Evolutionary conservation across 2,113 vertebrate species (phyloP).

Genomic region (Percina caprodes): DNA sequence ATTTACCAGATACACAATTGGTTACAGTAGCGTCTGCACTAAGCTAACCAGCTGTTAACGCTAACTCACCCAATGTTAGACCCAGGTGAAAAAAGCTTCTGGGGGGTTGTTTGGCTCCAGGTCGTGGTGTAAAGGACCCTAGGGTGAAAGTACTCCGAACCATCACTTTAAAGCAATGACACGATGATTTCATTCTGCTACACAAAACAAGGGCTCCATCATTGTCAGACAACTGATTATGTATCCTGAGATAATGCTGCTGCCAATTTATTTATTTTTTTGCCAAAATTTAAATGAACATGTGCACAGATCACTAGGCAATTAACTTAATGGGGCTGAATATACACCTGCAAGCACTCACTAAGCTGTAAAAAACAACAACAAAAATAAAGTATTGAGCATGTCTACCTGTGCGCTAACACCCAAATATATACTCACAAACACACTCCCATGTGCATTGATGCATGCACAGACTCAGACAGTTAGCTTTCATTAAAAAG

Average conservation of each 20-base stretch:
- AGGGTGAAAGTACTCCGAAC: too few species aligned
- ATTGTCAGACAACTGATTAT: not conserved
- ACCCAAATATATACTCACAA: not conserved
- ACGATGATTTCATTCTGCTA: not conserved
- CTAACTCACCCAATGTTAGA: too few species aligned
- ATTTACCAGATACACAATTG: too few species aligned
- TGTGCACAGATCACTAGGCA: not conserved
- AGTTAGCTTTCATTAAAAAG: slow-evolving; percentile 48
- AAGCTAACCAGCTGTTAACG: too few species aligned
- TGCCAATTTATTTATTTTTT: too few species aligned
- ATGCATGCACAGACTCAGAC: slow-evolving; percentile 21
- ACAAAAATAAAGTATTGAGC: too few species aligned
- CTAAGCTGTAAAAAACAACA: not conserved
- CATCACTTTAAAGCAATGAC: not conserved
- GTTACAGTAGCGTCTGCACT: too few species aligned
- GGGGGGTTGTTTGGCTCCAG: too few species aligned
- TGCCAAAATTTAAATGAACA: slow-evolving; percentile 19
- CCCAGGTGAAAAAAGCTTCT: too few species aligned
- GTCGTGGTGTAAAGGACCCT: too few species aligned
- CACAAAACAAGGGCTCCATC: not conserved
- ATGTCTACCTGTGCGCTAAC: not conserved
- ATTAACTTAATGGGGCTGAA: not conserved
- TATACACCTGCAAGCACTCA: not conserved
- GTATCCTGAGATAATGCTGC: not conserved
- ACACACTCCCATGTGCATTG: not conserved